phyloP scores from a whole-genome alignment of 1,140 invertebrate genomes.

The Hyles vespertilio region DNA sequence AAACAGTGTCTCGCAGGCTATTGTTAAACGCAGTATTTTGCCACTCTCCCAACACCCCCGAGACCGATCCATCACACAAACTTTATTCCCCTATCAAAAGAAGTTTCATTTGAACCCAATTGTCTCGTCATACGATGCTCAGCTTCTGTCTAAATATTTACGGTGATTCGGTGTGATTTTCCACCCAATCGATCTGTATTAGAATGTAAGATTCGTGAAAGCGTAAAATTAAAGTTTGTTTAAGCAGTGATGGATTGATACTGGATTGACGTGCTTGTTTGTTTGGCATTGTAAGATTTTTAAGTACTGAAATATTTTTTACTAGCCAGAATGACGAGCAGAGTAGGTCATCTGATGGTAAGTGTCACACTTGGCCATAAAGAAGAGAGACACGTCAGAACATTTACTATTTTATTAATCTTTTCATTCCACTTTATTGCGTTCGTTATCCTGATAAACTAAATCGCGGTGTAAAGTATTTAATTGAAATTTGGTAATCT shows the following conservation, averaged over 20 bases:
- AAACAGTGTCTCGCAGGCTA: neutral
- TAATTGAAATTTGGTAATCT: too few species aligned
- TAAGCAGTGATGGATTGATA: constrained; percentile 17
- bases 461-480: too few species aligned
- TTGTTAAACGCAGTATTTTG: constrained; percentile 28
- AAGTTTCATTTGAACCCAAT: constrained; percentile 50
- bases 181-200: constrained; percentile 59
- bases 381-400: too few species aligned
- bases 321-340: too few species aligned
- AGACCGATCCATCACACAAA: constrained; percentile 65
- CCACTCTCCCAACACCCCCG: constrained; percentile 41
- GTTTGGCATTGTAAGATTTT: too few species aligned
- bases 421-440: too few species aligned
- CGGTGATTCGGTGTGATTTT: constrained; percentile 59
- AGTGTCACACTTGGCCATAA: too few species aligned
- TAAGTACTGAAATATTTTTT: too few species aligned
- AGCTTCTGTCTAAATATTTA: constrained; percentile 68
- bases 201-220: constrained; percentile 53
- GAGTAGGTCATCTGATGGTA: too few species aligned
- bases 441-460: too few species aligned
- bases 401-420: too few species aligned
- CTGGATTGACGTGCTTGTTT: too few species aligned
- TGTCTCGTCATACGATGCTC: constrained; percentile 65
- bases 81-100: constrained; percentile 26
- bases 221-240: constrained; percentile 63